Evolutionary conservation across 2,888 invertebrate genomes (phyloP).

Genomic region (Fragum fragum): DNA sequence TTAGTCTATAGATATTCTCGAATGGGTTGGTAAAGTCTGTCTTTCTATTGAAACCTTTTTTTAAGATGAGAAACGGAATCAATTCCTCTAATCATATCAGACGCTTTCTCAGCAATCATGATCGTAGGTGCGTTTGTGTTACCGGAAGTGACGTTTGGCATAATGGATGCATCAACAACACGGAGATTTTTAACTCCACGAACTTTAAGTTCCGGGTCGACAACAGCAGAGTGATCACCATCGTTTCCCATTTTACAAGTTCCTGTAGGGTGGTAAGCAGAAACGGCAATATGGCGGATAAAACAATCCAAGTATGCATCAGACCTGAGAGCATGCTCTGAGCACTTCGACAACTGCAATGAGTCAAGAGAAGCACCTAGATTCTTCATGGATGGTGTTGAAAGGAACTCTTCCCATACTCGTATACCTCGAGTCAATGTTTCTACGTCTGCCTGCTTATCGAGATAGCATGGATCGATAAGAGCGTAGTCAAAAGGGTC

Average conservation of each 20-base stretch:
- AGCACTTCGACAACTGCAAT: constrained; percentile 53
- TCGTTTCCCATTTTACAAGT: constrained; percentile 91
- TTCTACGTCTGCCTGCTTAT: constrained; percentile 87
- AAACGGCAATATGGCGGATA: constrained; percentile 46
- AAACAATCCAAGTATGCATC: constrained; percentile 70
- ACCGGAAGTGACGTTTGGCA: constrained; percentile 61
- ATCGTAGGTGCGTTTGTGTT: constrained; percentile 61
- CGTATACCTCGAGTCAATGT: constrained; percentile 51
- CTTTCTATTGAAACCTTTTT: too few relatives aligned
- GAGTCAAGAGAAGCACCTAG: constrained; percentile 50
- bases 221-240: constrained; percentile 88
- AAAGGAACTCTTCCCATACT: constrained; percentile 49
- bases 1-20: background rate
- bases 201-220: constrained; percentile 88
- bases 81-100: constrained; percentile 54
- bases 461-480: background rate
- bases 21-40: too few relatives aligned
- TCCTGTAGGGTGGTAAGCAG: constrained; percentile 90
- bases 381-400: constrained; percentile 56
- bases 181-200: constrained; percentile 33
- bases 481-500: constrained; percentile 89
- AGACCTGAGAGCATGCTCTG: constrained; percentile 48
- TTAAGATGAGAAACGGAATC: background rate
- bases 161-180: constrained; percentile 59
- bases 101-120: constrained; percentile 58